phyloP scores from a whole-genome alignment of 2,113 vertebrate genomes.

The Nothobranchius kuhntae region DNA sequence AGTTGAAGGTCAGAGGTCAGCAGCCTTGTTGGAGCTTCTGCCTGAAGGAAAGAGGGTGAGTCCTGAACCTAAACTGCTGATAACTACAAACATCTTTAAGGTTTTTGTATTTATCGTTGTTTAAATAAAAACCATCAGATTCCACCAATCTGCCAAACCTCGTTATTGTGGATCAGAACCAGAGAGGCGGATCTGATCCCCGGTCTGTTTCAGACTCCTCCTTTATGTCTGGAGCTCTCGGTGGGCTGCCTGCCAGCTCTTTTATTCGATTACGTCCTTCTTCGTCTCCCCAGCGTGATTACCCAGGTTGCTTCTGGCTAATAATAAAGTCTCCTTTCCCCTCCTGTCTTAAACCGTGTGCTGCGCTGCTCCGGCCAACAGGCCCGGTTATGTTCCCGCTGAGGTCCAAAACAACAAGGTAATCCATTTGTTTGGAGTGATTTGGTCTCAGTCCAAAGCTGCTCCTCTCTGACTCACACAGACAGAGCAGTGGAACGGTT shows the following conservation, averaged over 20 bases:
- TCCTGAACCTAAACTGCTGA: too few species aligned
- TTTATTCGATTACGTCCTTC: slow-evolving; percentile 59
- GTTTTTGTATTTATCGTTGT: too few species aligned
- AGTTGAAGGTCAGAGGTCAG: too few species aligned
- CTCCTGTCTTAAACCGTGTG: slow-evolving; percentile 32
- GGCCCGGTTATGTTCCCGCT: slow-evolving; percentile 29
- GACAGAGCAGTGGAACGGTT: neutral
- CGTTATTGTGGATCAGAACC: neutral
- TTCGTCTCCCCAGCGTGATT: slow-evolving; percentile 62
- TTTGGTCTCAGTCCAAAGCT: slow-evolving; percentile 28
- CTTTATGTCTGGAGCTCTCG: slow-evolving; percentile 7
- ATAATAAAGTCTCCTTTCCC: slow-evolving; percentile 37
- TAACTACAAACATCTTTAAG: too few species aligned
- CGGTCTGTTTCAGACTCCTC: neutral
- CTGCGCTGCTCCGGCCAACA: slow-evolving; percentile 19
- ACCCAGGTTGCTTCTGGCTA: slow-evolving; percentile 51
- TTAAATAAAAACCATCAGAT: too few species aligned
- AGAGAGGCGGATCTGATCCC: neutral
- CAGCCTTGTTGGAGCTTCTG: too few species aligned
- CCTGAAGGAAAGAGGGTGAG: too few species aligned
- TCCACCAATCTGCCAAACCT: neutral
- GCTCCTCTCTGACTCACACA: slow-evolving; percentile 8
- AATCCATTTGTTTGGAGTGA: slow-evolving; percentile 47
- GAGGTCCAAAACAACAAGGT: slow-evolving; percentile 28
- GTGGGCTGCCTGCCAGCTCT: slow-evolving; percentile 12